Base-by-base conservation (phyloP, 92 coral and sea anemone species). In the Siderastrea radians region DNA sequence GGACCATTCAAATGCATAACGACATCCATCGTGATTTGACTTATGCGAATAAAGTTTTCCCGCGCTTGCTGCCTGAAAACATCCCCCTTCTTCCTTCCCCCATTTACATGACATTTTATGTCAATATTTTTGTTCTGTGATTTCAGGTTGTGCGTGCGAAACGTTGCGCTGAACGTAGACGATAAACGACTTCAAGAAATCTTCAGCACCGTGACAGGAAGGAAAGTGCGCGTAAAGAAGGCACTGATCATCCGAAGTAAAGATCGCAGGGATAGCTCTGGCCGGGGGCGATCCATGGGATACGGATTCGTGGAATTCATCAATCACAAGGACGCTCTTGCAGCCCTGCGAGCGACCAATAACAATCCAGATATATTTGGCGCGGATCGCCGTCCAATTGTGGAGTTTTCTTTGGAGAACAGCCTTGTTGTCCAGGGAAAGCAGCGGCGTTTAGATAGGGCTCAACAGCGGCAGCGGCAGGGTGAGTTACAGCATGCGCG, bases 321-420 rank as follows among this genome's bases (percentile, higher is more conserved):
- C 71, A 92, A 81, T 72, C 99, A 98, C 88, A 88, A 80, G 38
- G 98, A 95, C 72, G 99, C 99, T 3, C 73, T 98, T 83, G 87
- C 91, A 45, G 95, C 96, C 17, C 64, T 98, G 54, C 90, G 99
- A 55, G 91, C 95, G 44, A 95, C 96, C 52, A 95, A 98, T 76
- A 98, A 98, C 83, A 98, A 95, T 88, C 99, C 98, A 11, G 88
- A 80, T 49, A 53, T 92, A 10, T 97, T 97, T 87, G 98, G 98
- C 7, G 82, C 98, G 1, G 96, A 97, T 68, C 95, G 99, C 43
- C 90, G 99, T 70, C 99, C 98, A 5, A 97, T 97, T 64, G 99
- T 97, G 3, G 99, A 97, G 85, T 97, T 97, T 75, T 92, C 98
- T 14, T 90, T 95, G 52, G 98, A 97, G 81, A 97, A 97, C 72